Conservation (phyloP, 2,888 invertebrate genomes). For the Melanchra persicariae region DNA sequence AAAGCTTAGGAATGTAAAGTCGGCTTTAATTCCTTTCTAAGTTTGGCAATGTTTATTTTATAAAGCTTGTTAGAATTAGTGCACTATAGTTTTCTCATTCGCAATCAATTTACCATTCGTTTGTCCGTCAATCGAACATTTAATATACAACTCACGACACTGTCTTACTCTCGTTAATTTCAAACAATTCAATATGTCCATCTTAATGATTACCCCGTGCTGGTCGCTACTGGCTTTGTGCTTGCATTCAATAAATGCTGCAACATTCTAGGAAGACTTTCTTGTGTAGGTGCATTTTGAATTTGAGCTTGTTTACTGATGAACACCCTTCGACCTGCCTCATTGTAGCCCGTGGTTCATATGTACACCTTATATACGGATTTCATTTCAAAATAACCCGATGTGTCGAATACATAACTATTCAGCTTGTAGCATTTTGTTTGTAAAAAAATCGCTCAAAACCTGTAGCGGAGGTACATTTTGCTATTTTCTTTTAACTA, state of each 20-base stretch:
- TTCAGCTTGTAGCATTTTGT: conserved; percentile 15
- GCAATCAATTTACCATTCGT: conserved; percentile 54
- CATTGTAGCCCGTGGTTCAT: not conserved
- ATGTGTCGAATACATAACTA: conserved; percentile 21
- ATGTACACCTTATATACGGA: not conserved
- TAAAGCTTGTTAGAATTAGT: conserved; percentile 72
- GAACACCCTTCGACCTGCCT: not conserved
- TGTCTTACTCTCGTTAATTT: conserved; percentile 59
- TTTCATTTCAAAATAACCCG: conserved; percentile 27
- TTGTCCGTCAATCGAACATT: conserved; percentile 53
- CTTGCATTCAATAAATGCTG: conserved; percentile 61
- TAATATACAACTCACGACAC: conserved; percentile 62
- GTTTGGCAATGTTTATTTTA: conserved; percentile 82
- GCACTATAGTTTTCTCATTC: conserved; percentile 63
- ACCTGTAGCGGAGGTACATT: conserved; percentile 62
- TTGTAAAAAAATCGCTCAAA: conserved; percentile 41
- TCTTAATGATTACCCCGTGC: conserved; percentile 53
- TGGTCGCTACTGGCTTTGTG: conserved; percentile 61
- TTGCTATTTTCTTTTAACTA: conserved; percentile 71
- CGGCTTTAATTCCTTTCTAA: conserved; percentile 73
- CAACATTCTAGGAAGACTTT: conserved; percentile 67
- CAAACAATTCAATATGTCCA: conserved; percentile 67
- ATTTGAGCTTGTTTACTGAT: conserved; percentile 10
- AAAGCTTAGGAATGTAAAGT: conserved; percentile 85
- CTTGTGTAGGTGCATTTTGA: conserved; percentile 26